Percentiles rank a stretch among this genome's conserved stretches.
Evolutionary conservation across 1,140 invertebrate species (phyloP).

Genomic region (Megalopta genalis): DNA sequence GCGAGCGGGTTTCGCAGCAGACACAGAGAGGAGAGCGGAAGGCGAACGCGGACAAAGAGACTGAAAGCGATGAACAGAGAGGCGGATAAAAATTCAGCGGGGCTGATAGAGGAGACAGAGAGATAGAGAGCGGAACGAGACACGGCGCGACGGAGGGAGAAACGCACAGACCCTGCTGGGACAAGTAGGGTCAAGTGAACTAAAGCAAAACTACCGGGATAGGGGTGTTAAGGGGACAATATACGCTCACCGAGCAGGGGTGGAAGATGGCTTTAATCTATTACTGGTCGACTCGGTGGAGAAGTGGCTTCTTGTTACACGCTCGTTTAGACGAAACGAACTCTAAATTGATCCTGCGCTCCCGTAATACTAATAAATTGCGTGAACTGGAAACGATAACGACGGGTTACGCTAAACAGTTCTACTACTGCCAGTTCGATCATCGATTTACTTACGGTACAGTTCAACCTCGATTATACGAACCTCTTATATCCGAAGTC

Average conservation of each 20-base stretch:
- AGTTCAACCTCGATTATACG: too few species aligned
- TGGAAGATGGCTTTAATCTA: conserved; percentile 79
- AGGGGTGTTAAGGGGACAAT: conserved; percentile 77
- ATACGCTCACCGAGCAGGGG: conserved; percentile 62
- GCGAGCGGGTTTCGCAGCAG: conserved; percentile 25
- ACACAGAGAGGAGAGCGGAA: conserved; percentile 14
- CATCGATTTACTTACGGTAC: too few species aligned
- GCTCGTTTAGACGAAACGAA: conserved; percentile 73
- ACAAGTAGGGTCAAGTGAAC: conserved; percentile 79
- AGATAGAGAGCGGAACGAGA: conserved; percentile 39
- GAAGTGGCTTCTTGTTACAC: conserved; percentile 80
- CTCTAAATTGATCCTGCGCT: conserved; percentile 44
- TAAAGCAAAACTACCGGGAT: conserved; percentile 73
- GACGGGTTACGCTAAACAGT: neutral
- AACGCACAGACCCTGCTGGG: conserved; percentile 54
- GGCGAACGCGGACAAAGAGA: conserved; percentile 38
- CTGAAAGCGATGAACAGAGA: neutral
- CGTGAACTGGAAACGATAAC: neutral
- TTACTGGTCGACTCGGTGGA: conserved; percentile 71
- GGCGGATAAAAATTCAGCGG: conserved; percentile 19
- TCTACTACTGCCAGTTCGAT: too few species aligned
- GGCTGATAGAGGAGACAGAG: conserved; percentile 42
- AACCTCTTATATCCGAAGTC: too few species aligned
- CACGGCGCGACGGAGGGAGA: conserved; percentile 37
- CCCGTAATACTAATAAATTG: neutral